Conservation (phyloP, 1,140 invertebrate species). For the Drosophila obscura region DNA sequence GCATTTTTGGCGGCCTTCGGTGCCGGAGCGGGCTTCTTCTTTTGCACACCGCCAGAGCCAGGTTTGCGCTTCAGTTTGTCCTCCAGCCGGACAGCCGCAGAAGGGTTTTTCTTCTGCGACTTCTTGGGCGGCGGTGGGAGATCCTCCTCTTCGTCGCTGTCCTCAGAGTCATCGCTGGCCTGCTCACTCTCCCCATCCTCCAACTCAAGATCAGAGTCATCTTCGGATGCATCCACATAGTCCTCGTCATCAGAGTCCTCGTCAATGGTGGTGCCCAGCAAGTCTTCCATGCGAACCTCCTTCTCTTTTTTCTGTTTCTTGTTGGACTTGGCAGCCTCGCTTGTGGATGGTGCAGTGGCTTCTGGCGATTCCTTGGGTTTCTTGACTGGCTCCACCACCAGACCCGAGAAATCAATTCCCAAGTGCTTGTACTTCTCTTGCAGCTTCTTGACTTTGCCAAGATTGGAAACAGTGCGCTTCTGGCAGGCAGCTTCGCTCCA, state of each 20-base stretch:
- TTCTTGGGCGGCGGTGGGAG: conserved; percentile 40
- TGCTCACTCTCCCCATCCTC: conserved; percentile 14
- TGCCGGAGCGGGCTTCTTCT: conserved; percentile 40
- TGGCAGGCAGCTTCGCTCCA: conserved; percentile 71
- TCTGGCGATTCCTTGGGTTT: conserved; percentile 33
- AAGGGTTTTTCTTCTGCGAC: conserved; percentile 26
- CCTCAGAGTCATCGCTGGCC: conserved; percentile 20
- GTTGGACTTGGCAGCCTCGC: conserved; percentile 17
- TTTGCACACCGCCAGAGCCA: conserved; percentile 63
- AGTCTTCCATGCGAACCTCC: conserved; percentile 65
- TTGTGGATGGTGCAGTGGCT: conserved; percentile 16
- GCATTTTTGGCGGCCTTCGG: conserved; percentile 33
- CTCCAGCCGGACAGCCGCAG: conserved; percentile 9
- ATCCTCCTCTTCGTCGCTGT: conserved; percentile 46
- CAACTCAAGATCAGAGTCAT: conserved; percentile 31
- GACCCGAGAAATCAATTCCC: conserved; percentile 66
- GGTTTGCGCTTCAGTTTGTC: conserved; percentile 71
- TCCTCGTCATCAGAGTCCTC: conserved; percentile 80
- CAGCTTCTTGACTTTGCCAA: conserved; percentile 61
- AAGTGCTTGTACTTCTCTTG: conserved; percentile 71
- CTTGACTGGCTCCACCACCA: conserved; percentile 57
- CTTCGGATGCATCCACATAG: conserved; percentile 49
- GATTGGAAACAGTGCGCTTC: conserved; percentile 61
- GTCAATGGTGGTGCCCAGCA: conserved; percentile 74
- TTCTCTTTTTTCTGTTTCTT: conserved; percentile 28